Evolutionary conservation across 2,888 invertebrate species (phyloP), one percentile per base, ranked within the genome.

Genomic region (Synanthedon myopaeformis): DNA sequence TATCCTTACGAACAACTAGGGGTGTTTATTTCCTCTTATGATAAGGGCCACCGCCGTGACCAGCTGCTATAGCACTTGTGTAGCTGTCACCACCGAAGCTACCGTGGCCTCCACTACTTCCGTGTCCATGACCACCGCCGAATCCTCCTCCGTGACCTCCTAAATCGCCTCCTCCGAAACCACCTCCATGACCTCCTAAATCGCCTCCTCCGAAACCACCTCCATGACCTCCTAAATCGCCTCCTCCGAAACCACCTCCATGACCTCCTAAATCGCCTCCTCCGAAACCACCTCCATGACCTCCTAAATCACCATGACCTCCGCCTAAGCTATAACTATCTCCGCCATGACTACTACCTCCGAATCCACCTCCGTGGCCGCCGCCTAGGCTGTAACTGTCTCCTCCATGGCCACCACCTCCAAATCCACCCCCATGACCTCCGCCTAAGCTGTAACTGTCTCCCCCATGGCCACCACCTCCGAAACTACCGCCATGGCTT

Each of bases 21-120:
- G 55, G 55, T 52, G 52, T 61, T 72, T 62, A 75, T 60, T 78
- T 75, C 58, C 73, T 71, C 74, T 69, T 72, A 57, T 78, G 83
- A 61, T 87, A 87, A 2, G 85, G 86, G 1, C 88, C 89, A 13
- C 88, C 87, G 0, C 88, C 87, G 57, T 87, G 86, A 13, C 88
- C 89, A 4, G 88, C 74, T 19, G 76, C 67, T 52, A 82, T 68
- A 55, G 81, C 86, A 58, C 76, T 82, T 42, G 77, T 82, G 66
- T 82, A 88, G 58, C 80, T 88, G 60, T 82, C 88, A 56, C 79
- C 82, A 10, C 75, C 79, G 51, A 65, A 70, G 50, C 63, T 59
- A 19, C 67, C 48, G 53, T 59, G 42, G 54, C 59, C 49, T 53
- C 57, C 35, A 28, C 67, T 64, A n/a, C 72, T 67, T 2, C 72